Evolutionary conservation across 2,888 invertebrate genomes (phyloP).

Genomic region (Watsonalla binaria): DNA sequence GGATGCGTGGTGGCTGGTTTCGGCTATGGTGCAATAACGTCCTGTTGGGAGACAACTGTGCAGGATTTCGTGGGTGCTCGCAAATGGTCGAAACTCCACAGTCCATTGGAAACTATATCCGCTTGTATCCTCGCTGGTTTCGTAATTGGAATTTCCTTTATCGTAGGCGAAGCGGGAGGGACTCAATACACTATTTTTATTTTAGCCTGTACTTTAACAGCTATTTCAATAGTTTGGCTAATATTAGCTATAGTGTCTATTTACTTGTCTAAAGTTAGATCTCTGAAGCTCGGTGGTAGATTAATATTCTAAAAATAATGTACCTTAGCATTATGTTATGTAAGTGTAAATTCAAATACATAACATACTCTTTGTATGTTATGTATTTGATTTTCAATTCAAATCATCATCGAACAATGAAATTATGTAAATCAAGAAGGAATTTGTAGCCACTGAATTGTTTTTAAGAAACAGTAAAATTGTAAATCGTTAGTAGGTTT

Average conservation of each 20-base stretch:
- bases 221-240: conserved; percentile 53
- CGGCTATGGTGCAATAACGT: conserved; percentile 69
- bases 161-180: conserved; percentile 43
- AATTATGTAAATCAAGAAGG: no score
- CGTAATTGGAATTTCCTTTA: conserved; percentile 44
- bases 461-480: no score
- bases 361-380: no score
- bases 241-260: conserved; percentile 44
- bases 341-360: no score
- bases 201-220: conserved; percentile 43
- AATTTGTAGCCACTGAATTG: no score
- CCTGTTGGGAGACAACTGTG: conserved; percentile 65
- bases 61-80: conserved; percentile 69
- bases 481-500: no score
- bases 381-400: no score
- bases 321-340: neutral
- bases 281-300: conserved; percentile 35
- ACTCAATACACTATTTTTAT: conserved; percentile 53
- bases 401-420: no score
- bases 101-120: conserved; percentile 66
- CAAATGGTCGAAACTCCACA: conserved; percentile 70
- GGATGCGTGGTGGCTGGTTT: conserved; percentile 72
- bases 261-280: conserved; percentile 49
- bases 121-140: conserved; percentile 50
- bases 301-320: conserved; percentile 19